These are phyloP conservation scores for Dasysyrphus tricinctus DNA, from an alignment of 2,888 invertebrate genomes.

Conservation along the genomic window DNA sequence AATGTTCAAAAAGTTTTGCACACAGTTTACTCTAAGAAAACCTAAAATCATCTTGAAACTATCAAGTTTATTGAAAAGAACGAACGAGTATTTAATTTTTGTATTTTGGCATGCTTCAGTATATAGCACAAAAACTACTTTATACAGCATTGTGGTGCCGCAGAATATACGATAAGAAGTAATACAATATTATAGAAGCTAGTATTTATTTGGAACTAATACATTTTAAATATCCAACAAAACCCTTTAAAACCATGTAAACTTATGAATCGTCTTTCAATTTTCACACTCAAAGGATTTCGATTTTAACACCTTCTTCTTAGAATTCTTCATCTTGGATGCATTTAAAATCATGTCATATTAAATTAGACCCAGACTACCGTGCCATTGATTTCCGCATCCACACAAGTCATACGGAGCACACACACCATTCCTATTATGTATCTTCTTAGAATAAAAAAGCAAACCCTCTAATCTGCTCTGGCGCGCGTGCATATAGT, in stretches of 20 bases:
- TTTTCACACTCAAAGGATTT: slow-evolving; percentile 29
- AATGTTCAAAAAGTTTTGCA: too few species aligned
- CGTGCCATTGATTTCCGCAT: slow-evolving; percentile 50
- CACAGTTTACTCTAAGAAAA: too few species aligned
- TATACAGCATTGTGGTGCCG: too few species aligned
- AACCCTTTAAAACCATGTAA: slow-evolving; percentile 40
- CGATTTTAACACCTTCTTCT: slow-evolving; percentile 31
- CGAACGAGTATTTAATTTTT: too few species aligned
- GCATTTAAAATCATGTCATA: slow-evolving; percentile 67
- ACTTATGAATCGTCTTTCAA: slow-evolving; percentile 4
- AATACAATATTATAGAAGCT: too few species aligned
- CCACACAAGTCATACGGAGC: not conserved
- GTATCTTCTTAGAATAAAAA: slow-evolving; percentile 52
- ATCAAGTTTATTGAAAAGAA: too few species aligned
- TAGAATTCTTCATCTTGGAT: slow-evolving; percentile 55
- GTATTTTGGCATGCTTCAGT: too few species aligned
- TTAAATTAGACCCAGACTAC: slow-evolving; percentile 54
- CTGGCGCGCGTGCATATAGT: slow-evolving; percentile 52
- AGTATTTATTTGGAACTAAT: too few species aligned
- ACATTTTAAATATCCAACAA: not conserved
- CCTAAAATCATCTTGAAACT: too few species aligned
- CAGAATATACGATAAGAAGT: too few species aligned
- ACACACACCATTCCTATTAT: not conserved
- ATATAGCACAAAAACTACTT: too few species aligned
- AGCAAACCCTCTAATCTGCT: slow-evolving; percentile 26